Evolutionary conservation across 1,140 invertebrate genomes (phyloP).

Genomic region (Pomacea maculata): DNA sequence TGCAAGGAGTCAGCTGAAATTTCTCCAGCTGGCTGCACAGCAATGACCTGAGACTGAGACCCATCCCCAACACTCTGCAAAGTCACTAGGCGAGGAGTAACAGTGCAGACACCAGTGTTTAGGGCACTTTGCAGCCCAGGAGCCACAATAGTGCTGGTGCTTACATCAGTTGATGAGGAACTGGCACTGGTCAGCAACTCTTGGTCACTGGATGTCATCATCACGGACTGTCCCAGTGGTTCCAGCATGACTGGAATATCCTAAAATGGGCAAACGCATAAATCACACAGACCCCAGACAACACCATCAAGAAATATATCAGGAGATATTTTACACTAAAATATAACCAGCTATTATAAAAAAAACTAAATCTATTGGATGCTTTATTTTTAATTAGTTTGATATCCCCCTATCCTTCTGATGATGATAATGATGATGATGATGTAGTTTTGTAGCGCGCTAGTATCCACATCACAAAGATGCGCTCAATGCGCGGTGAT

Average conservation of each 20-base stretch:
- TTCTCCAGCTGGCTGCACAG: no score
- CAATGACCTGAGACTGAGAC: slow-evolving; percentile 5
- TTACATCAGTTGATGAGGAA: slow-evolving; percentile 42
- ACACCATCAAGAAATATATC: not conserved
- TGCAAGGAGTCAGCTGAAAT: no score
- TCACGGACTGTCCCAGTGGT: slow-evolving; percentile 5
- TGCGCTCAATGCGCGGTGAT: no score
- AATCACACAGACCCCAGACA: not conserved
- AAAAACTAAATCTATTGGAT: not conserved
- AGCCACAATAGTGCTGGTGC: slow-evolving; percentile 34
- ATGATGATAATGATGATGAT: no score
- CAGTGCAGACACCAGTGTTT: not conserved
- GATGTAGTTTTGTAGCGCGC: no score
- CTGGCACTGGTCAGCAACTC: slow-evolving; percentile 35
- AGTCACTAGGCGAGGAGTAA: slow-evolving; percentile 55
- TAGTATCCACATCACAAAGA: no score
- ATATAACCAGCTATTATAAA: no score
- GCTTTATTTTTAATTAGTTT: no score
- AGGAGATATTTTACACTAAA: no score
- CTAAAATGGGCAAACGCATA: not conserved
- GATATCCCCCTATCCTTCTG: no score
- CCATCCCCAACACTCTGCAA: slow-evolving; percentile 44
- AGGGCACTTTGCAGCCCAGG: slow-evolving; percentile 31
- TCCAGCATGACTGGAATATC: slow-evolving; percentile 14
- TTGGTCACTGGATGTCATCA: slow-evolving; percentile 29